Evolutionary conservation across 2,113 vertebrate genomes (phyloP).

Genomic region (Ophiodon elongatus): DNA sequence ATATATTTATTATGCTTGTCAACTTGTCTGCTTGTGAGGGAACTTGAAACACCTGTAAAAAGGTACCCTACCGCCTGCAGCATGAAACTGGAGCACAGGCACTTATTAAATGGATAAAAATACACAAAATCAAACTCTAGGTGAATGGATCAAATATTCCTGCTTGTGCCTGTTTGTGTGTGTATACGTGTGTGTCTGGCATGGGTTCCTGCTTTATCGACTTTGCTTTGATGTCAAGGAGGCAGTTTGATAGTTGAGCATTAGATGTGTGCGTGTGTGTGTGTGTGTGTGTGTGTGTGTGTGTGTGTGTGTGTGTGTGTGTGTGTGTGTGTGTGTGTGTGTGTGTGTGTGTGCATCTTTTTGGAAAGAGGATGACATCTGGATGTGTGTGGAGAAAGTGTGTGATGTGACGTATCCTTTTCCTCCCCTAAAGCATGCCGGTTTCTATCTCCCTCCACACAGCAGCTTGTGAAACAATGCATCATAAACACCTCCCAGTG

Average conservation of each 20-base stretch:
- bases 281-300: constrained; percentile 13
- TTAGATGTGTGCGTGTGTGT: constrained; percentile 8
- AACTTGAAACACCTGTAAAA: constrained; percentile 62
- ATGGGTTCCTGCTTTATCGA: constrained; percentile 48
- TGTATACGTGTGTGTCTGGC: not conserved
- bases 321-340: constrained; percentile 15
- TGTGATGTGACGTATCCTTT: constrained; percentile 44
- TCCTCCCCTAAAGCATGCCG: constrained; percentile 52
- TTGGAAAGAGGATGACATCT: constrained; percentile 28
- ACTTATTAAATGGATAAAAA: constrained; percentile 48
- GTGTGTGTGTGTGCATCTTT: not conserved
- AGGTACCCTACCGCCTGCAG: constrained; percentile 50
- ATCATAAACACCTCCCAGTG: constrained; percentile 64
- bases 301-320: constrained; percentile 11
- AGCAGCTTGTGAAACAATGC: constrained; percentile 71
- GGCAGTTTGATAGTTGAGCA: constrained; percentile 38
- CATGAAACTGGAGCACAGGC: constrained; percentile 39
- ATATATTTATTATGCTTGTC: constrained; percentile 64
- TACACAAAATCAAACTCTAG: constrained; percentile 36
- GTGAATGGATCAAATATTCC: constrained; percentile 46
- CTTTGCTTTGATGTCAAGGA: constrained; percentile 69
- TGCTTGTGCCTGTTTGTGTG: constrained; percentile 30
- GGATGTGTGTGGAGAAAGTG: constrained; percentile 30
- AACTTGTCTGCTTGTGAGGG: constrained; percentile 49
- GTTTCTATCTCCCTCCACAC: constrained; percentile 67